A percentile compares a stretch with the other conserved stretches of the same genome.
Evolutionary conservation across 2,797 vertebrate species (phyloP).

Genomic region (Novumbra hubbsi): DNA sequence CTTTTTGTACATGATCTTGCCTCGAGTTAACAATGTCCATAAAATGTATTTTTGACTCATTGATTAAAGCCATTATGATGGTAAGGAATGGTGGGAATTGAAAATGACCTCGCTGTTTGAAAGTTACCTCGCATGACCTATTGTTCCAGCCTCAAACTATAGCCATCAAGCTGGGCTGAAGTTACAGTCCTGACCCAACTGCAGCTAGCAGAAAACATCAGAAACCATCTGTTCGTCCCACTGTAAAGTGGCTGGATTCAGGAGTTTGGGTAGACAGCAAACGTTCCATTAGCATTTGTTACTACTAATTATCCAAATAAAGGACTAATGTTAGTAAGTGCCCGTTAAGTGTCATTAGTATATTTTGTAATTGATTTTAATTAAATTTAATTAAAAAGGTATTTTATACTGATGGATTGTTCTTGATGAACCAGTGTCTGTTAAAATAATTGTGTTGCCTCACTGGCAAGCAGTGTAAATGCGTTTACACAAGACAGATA

Average conservation of each 20-base stretch:
- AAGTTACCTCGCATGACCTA: not conserved
- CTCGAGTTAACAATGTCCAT: slow-evolving; percentile 26
- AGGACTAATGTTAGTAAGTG: not conserved
- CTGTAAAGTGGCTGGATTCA: not conserved
- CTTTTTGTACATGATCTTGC: slow-evolving; percentile 19
- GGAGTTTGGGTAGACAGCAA: too few species aligned
- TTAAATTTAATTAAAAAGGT: too few species aligned
- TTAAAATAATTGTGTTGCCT: not conserved
- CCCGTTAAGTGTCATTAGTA: not conserved
- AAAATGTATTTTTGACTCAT: slow-evolving; percentile 28
- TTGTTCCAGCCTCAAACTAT: not conserved
- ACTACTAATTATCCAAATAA: not conserved
- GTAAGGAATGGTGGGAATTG: slow-evolving; percentile 14
- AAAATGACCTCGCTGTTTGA: not conserved
- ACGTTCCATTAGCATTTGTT: not conserved
- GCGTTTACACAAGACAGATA: not conserved
- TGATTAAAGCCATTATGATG: slow-evolving; percentile 35
- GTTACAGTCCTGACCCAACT: not conserved
- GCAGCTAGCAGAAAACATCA: not conserved
- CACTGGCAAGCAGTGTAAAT: not conserved
- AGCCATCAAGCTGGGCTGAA: not conserved
- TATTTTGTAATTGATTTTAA: not conserved
- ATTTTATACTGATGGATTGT: not conserved
- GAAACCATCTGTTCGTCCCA: not conserved
- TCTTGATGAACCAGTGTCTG: not conserved